Evolutionary conservation across 1,140 invertebrate species (phyloP).

Genomic region (Drosophila simulans): DNA sequence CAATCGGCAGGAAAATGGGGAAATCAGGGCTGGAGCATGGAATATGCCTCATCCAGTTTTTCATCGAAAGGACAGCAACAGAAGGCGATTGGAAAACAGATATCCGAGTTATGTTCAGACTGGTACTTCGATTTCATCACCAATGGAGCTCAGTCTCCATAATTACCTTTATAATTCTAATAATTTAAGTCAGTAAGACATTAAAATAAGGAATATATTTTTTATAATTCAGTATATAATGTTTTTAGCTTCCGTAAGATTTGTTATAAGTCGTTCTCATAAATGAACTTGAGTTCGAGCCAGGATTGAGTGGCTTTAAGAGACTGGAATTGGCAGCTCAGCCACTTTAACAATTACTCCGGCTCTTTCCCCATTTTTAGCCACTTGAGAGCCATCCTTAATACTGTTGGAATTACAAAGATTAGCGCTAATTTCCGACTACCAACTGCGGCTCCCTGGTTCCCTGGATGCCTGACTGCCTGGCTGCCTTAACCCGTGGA

Average conservation of each 20-base stretch:
- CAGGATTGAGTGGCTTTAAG: constrained; percentile 7
- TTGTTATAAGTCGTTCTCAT: not conserved
- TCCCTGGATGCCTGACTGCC: not conserved
- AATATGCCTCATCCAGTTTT: constrained; percentile 15
- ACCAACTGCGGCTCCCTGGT: constrained; percentile 13
- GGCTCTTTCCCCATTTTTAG: not conserved
- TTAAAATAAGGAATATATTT: too few relatives aligned
- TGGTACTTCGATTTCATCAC: too few relatives aligned
- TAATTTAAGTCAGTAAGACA: too few relatives aligned
- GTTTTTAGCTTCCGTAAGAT: too few relatives aligned
- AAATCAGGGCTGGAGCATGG: not conserved
- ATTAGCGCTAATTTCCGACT: constrained; percentile 63
- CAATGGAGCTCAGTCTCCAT: too few relatives aligned
- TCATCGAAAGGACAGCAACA: constrained; percentile 1
- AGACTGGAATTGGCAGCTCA: constrained; percentile 9
- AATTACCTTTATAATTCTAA: too few relatives aligned
- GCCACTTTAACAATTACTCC: constrained; percentile 13
- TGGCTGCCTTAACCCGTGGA: not conserved
- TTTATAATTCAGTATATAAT: too few relatives aligned
- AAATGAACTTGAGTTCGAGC: not conserved
- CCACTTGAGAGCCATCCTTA: constrained; percentile 32
- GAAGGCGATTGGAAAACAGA: constrained; percentile 14
- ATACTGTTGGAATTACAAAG: constrained; percentile 39
- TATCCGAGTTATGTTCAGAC: constrained; percentile 28
- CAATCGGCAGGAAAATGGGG: not conserved